Base-by-base conservation (phyloP, 2,113 vertebrate species). In the Elephantulus edwardii region DNA sequence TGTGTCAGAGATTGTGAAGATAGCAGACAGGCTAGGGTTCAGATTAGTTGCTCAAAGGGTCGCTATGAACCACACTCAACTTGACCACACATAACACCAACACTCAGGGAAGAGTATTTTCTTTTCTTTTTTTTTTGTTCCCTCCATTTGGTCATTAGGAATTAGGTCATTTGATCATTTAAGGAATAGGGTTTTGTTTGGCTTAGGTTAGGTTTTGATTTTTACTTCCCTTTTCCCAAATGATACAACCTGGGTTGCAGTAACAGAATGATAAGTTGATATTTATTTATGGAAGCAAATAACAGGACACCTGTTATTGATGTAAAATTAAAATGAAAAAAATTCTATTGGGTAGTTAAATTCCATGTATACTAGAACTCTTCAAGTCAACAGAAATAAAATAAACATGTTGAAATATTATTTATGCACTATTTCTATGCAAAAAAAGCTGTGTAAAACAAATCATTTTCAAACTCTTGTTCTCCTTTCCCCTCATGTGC, bases 401-500 rank as follows among this genome's bases (percentile, higher is more conserved):
- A 86, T 71, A 64, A 90, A 14, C 48, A 68, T 71, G 8, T 50
- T 74, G 52, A 90, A 86, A 70, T 74, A 72, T 79, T 88, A 86
- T 76, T 85, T 83, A 52, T 86, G 48, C 26, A 86, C 3, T 76
- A n/a, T 48, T 86, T 83, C n/a, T 72, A 90, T 50, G 48, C 28
- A 20, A 52, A 71, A 52, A 71, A 90, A 35, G 8, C 44, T 86
- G 35, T 66, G 56, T 66, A 62, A 72, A 44, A 42, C 22, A 64
- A 70, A 70, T 82, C 35, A 88, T 86, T 83, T 95, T 91, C 33
- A 83, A 80, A 79, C 12, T 93, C 10, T 33, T 28, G 81, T 84
- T 58, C 20, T 91, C 40, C 26, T 88, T 78, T 90, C 54, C 62
- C 14, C 13, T 22, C 11, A 72, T 22, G 11, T 35, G 13, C 16